phyloP scores from a whole-genome alignment of 2,888 invertebrate genomes.

The Eupithecia vulgata region DNA sequence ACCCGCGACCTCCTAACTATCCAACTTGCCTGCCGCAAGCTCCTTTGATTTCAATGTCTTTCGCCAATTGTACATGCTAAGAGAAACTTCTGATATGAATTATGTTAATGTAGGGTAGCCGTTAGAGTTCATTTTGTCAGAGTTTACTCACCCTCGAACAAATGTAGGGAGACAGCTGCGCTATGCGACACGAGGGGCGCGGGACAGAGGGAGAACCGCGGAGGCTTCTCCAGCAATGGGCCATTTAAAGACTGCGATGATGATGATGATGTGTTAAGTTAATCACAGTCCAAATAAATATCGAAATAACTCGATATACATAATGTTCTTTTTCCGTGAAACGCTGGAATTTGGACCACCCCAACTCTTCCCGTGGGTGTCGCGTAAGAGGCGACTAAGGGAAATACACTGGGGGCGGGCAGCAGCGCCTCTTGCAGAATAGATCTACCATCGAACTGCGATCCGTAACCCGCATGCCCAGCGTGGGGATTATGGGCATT shows the following conservation, averaged over 20 bases:
- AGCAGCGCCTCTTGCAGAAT: too few relatives aligned
- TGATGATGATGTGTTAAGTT: not conserved
- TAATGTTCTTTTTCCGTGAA: too few relatives aligned
- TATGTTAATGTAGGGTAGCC: not conserved
- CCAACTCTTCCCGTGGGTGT: too few relatives aligned
- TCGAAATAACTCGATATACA: too few relatives aligned
- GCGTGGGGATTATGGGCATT: too few relatives aligned
- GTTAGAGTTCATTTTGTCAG: not conserved
- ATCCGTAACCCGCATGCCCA: too few relatives aligned
- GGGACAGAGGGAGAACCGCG: not conserved
- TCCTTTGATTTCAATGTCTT: slow-evolving; percentile 7
- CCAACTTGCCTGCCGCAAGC: slow-evolving; percentile 10
- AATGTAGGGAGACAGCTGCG: not conserved
- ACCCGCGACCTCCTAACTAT: not conserved
- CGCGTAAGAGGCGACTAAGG: too few relatives aligned
- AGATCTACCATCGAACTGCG: too few relatives aligned
- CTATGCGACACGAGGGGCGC: too few relatives aligned
- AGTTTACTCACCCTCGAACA: not conserved
- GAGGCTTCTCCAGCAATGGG: not conserved
- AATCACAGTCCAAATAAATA: not conserved
- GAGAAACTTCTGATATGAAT: not conserved
- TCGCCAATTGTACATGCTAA: not conserved
- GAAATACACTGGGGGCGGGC: too few relatives aligned
- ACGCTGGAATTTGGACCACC: too few relatives aligned
- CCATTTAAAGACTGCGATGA: not conserved